Percentiles rank a stretch among this genome's conserved stretches.
Conservation (phyloP, 2,797 vertebrate genomes). For the Malacoraja senta region DNA sequence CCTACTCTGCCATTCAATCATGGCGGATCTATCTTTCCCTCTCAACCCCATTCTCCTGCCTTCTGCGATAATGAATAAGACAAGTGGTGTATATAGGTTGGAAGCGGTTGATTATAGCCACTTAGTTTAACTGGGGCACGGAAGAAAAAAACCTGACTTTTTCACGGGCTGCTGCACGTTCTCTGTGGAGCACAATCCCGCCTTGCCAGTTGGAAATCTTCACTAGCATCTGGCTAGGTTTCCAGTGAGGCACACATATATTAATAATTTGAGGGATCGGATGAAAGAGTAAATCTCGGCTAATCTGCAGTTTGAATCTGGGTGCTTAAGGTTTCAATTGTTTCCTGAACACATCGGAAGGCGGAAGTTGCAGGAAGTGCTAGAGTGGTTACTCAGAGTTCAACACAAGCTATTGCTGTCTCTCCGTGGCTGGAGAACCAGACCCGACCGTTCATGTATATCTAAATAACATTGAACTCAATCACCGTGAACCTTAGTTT, state of each 20-base stretch:
- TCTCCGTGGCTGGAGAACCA: neutral
- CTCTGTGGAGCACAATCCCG: neutral
- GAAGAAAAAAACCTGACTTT: too few relatives aligned
- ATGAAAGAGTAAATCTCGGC: neutral
- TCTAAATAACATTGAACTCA: neutral
- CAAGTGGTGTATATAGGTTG: neutral
- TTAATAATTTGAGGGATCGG: neutral
- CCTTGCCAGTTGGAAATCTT: neutral
- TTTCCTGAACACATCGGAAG: conserved; percentile 24
- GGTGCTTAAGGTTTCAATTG: conserved; percentile 24
- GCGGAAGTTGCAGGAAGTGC: conserved; percentile 29
- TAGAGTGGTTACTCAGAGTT: conserved; percentile 35
- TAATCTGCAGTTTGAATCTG: conserved; percentile 25
- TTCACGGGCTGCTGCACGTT: neutral
- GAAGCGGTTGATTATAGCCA: neutral
- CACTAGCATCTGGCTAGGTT: neutral
- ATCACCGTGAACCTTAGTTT: neutral
- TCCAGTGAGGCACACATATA: neutral
- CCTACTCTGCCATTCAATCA: too few relatives aligned
- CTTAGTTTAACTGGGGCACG: neutral
- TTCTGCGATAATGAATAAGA: neutral
- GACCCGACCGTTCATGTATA: neutral
- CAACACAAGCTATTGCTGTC: neutral
- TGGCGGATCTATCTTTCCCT: too few relatives aligned
- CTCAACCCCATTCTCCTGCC: too few relatives aligned